Base-by-base conservation (phyloP, 2,888 invertebrate species). In the Tolmerus cingulatus region DNA sequence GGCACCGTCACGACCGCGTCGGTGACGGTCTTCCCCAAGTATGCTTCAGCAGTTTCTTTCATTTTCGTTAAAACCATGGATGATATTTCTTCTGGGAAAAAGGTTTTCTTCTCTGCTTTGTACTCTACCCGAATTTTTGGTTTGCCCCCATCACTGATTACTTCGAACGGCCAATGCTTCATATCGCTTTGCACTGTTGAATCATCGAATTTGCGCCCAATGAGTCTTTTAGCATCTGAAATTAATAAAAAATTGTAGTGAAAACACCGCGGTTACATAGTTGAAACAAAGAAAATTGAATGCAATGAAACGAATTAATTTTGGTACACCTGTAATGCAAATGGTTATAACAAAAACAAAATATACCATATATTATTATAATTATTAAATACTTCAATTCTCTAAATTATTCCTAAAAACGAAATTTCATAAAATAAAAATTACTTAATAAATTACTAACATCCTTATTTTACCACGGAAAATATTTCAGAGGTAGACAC, bases 91-190 rank as follows among this genome's bases (percentile, higher is more conserved):
- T 98, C 98, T 0, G 98, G 97, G 93, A 95, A 96, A 94, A 98
- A 98, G 86, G 95, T 95, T 92, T 98, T 98, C 88, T 93, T 93
- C 93, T 98, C 98, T 74, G 97, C 98, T 92, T 98, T 98, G 94
- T 97, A 98, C 88, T 96, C 93, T 30, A 97, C 97, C 92, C 96
- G 94, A 89, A 97, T 96, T 93, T 96, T 97, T 89, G 97, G 97
- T 92, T 96, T 97, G 84, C 96, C 95, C 88, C 94, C 94, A 91
- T 96, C 96, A 91, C 94, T 96, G 91, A 96, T 93, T 3, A 98
- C 97, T 91, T 96, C 96, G 92, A 98, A 98, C 82, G 98, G 98
- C 96, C 98, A 98, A 93, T 97, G 96, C 93, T 98, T 97, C 95
- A 98, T 96, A 92, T 98, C 98, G 84, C 95, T 95, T 93, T 98